Evolutionary conservation across 2,797 vertebrate genomes (phyloP).

Genomic region (Graptemys geographica): DNA sequence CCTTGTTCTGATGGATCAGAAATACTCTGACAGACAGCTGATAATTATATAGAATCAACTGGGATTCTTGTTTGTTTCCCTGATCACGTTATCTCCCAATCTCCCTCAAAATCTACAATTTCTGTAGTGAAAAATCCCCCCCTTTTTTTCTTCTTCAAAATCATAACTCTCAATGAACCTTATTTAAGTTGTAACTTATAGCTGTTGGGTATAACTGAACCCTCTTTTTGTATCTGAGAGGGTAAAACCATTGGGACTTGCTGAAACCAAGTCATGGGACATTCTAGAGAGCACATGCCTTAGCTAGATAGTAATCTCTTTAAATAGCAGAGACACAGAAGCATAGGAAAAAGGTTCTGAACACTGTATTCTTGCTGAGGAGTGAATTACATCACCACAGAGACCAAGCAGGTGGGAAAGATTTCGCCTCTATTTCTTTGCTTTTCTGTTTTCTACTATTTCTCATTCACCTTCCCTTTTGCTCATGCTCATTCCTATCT

Average conservation of each 20-base stretch:
- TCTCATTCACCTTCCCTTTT: not conserved
- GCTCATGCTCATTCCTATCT: not conserved
- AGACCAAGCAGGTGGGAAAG: not conserved
- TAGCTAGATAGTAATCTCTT: slow-evolving; percentile 6
- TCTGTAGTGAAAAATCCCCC: not conserved
- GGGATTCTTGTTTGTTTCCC: not conserved
- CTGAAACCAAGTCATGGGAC: not conserved
- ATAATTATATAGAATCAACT: not conserved
- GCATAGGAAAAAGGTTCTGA: not conserved
- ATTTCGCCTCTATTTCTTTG: not conserved
- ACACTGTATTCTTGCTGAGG: not conserved
- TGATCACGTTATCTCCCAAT: not conserved
- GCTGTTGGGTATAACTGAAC: not conserved
- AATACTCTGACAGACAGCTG: not conserved
- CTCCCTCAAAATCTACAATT: not conserved
- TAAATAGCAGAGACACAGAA: not conserved
- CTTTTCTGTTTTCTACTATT: not conserved
- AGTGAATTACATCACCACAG: not conserved
- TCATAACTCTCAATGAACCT: not conserved
- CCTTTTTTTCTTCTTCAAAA: not conserved
- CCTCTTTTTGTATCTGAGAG: not conserved
- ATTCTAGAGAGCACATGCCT: not conserved
- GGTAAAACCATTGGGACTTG: not conserved
- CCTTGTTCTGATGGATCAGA: not conserved
- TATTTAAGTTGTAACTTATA: not conserved